These are phyloP conservation scores for Connochaetes taurinus DNA, from an alignment of 2,113 vertebrate species.

Conservation along the genomic window DNA sequence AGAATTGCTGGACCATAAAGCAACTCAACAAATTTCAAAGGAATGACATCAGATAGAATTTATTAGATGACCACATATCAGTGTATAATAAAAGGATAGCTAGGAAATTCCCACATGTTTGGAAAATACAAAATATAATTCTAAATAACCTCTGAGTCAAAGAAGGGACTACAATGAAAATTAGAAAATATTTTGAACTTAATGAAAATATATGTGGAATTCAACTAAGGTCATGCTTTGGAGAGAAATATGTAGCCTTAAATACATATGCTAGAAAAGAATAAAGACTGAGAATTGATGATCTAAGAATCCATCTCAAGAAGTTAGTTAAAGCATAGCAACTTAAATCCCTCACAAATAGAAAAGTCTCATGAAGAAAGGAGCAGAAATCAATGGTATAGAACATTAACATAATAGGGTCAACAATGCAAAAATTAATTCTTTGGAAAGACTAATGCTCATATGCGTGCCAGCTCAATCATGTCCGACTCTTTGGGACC, in stretches of 20 bases:
- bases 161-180: background rate
- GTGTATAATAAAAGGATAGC: background rate
- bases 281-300: background rate
- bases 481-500: background rate
- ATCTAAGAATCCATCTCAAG: background rate
- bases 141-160: background rate
- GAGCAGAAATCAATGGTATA: background rate
- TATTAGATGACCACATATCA: background rate
- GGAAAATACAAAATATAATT: background rate
- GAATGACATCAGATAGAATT: background rate
- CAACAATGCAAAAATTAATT: background rate
- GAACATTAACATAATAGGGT: background rate
- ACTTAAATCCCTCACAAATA: background rate
- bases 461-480: background rate
- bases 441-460: background rate
- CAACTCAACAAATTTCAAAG: slow-evolving; percentile 10
- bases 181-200: background rate
- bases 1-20: background rate
- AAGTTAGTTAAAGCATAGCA: background rate
- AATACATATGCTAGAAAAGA: background rate
- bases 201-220: background rate
- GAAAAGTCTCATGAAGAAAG: background rate
- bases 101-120: background rate
- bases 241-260: background rate
- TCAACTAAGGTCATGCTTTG: background rate